Percentiles rank a stretch among this genome's conserved stretches.
These are phyloP conservation scores for Erpobdella octoculata DNA, from an alignment of 2,888 invertebrate species.

Conservation along the genomic window DNA sequence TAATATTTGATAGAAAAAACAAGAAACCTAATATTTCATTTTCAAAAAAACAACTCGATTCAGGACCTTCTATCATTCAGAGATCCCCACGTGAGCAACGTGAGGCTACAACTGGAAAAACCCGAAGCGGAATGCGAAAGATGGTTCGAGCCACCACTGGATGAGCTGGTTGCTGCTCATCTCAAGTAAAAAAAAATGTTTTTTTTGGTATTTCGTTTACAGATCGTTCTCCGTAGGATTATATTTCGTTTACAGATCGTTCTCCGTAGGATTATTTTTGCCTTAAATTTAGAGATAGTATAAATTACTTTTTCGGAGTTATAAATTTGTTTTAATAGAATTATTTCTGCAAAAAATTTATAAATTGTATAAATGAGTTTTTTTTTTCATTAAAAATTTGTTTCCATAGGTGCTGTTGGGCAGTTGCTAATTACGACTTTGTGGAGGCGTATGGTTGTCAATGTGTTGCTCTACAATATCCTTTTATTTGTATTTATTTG, in stretches of 20 bases:
- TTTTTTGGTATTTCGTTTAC: not conserved
- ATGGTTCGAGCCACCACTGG: constrained; percentile 65
- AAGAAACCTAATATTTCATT: not conserved
- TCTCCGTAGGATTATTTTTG: not conserved
- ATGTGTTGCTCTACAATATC: constrained; percentile 65
- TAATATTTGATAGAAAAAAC: not conserved
- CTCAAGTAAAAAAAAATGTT: constrained; percentile 58
- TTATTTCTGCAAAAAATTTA: no score
- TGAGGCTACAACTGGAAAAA: constrained; percentile 62
- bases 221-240: not conserved
- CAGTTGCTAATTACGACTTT: constrained; percentile 55
- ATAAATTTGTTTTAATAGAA: no score
- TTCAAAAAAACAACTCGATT: not conserved
- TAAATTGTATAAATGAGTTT: no score
- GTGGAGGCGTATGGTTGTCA: constrained; percentile 69
- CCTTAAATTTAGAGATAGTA: no score
- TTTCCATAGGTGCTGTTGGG: constrained; percentile 58
- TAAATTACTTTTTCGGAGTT: no score
- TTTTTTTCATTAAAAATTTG: no score
- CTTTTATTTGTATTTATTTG: no score
- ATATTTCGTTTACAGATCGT: not conserved
- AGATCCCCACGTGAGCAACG: constrained; percentile 66
- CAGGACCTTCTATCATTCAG: constrained; percentile 52
- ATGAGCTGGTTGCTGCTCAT: constrained; percentile 69
- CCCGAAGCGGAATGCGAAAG: constrained; percentile 66